These are phyloP conservation scores for Phrynocephalus guinanensis DNA, from an alignment of 2,797 vertebrate genomes.

Conservation along the genomic window DNA sequence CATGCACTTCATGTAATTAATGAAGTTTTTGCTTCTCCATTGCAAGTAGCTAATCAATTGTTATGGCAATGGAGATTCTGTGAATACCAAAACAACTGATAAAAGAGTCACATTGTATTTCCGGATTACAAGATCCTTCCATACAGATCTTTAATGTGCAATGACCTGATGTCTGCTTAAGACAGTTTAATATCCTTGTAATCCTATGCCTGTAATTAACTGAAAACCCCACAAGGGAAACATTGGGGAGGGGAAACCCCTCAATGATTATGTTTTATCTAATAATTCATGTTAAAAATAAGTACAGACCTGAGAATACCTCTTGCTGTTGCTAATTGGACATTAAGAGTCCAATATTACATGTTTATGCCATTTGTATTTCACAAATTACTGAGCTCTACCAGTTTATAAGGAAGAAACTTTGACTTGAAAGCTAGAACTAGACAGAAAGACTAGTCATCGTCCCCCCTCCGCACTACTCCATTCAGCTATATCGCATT, in stretches of 20 bases:
- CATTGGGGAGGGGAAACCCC: slow-evolving; percentile 28
- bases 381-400: slow-evolving; percentile 9
- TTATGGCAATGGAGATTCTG: slow-evolving; percentile 12
- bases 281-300: slow-evolving; percentile 61
- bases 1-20: background rate
- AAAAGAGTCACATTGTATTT: background rate
- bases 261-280: slow-evolving; percentile 47
- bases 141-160: slow-evolving; percentile 20
- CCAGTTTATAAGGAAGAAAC: background rate
- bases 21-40: background rate
- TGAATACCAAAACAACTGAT: slow-evolving; percentile 28
- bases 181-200: slow-evolving; percentile 12
- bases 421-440: slow-evolving; percentile 14
- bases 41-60: slow-evolving; percentile 23
- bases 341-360: slow-evolving; percentile 1
- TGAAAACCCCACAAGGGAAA: slow-evolving; percentile 29
- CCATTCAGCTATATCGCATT: background rate
- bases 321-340: slow-evolving; percentile 39
- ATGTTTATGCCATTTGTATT: background rate
- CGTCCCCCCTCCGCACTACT: background rate
- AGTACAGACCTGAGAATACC: slow-evolving; percentile 49
- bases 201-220: slow-evolving; percentile 50
- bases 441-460: background rate
- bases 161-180: slow-evolving; percentile 41
- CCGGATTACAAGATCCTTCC: background rate